phyloP scores from a whole-genome alignment of 2,113 vertebrate species.

The Falco punctatus region DNA sequence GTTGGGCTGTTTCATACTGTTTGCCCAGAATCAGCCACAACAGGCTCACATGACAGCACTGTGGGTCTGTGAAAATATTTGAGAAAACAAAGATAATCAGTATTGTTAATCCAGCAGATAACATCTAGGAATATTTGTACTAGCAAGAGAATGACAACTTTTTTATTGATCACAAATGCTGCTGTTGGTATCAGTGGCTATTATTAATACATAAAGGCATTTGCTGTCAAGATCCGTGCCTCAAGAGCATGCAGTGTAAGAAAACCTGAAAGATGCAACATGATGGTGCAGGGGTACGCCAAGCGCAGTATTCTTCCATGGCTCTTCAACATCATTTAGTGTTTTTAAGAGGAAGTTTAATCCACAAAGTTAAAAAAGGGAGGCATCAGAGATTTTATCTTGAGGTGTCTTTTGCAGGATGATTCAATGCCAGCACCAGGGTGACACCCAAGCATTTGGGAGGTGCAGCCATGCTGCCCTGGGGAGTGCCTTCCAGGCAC shows the following conservation, averaged over 20 bases:
- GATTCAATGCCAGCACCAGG: neutral
- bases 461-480: accelerated
- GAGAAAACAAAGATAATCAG: neutral
- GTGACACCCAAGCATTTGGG: neutral
- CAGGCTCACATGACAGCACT: neutral
- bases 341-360: neutral
- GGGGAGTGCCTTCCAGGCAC: neutral
- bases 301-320: accelerated
- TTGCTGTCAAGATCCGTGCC: neutral
- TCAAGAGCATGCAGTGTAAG: accelerated
- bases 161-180: neutral
- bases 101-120: neutral
- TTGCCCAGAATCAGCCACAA: neutral
- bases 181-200: neutral
- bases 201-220: neutral
- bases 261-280: neutral
- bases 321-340: neutral
- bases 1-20: neutral
- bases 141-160: neutral
- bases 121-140: neutral
- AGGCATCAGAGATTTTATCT: neutral
- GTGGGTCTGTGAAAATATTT: neutral
- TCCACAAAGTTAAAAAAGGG: neutral
- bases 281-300: neutral
- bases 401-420: neutral